Evolutionary conservation across 2,888 invertebrate species (phyloP), one percentile per base, ranked within the genome.

Genomic region (Morpho deidamia): DNA sequence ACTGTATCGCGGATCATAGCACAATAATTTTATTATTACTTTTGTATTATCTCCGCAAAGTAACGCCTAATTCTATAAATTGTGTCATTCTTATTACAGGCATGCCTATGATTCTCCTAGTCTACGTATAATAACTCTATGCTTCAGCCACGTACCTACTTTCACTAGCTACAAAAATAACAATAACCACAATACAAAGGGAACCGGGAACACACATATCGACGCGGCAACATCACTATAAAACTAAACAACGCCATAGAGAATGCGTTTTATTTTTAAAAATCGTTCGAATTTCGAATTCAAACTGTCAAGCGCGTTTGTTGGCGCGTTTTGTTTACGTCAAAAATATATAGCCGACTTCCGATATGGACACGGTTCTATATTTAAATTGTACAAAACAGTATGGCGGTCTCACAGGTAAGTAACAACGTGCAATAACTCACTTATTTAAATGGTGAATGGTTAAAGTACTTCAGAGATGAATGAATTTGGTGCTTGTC

Each of bases 271-370:
- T 60, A 60, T 61, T 62, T 54, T 55, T 55, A 42, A 55, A 61
- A 51, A 23, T 54, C 55, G 51, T 62, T 56, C 51, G 37, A 62
- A 54, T 38, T 56, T 60, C 41, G 55, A 59, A 63, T 55, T 47
- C 52, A 50, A 61, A 56, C 58, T 64, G 63, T 61, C 63, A 60
- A 50, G 51, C 23, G 39, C 55, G 37, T 37, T 42, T 58, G 54
- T 43, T 57, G 40, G 56, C 60, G 58, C 75, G 74, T 77, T 72
- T 71, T 71, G 60, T 61, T 66, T 67, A 68, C 64, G 68, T 74
- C 69, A 69, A 65, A 66, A 72, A 80, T 78, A 76, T 81, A 81
- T 75, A 66, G 58, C 66, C 55, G 56, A 72, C 76, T 79, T 80
- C 80, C 81, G 76, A 77, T 66, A 53, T 55, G 46, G 60, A 60